Conservation (phyloP, 1,140 invertebrate genomes). For the Globodera ellingtonae region DNA sequence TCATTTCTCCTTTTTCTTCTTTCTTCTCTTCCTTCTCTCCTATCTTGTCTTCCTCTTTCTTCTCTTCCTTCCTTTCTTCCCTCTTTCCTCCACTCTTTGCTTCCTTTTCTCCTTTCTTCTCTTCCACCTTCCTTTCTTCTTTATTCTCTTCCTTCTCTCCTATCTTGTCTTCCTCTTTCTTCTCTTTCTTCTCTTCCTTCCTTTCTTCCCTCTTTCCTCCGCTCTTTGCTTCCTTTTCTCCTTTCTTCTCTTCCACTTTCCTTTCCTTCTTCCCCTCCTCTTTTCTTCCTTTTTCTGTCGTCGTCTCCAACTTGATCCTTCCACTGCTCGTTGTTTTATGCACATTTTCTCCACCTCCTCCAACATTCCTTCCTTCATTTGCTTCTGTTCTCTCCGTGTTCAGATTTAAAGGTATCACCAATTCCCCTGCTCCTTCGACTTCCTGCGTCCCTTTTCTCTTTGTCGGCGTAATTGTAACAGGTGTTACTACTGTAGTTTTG, state of each 20-base stretch:
- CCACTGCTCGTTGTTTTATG: background rate
- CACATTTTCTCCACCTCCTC: background rate
- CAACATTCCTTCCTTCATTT: background rate
- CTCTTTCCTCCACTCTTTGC: background rate
- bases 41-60: background rate
- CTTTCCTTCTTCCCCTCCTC: background rate
- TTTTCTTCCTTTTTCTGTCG: conserved; percentile 10
- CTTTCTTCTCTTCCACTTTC: background rate
- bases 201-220: background rate
- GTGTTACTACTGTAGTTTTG: background rate
- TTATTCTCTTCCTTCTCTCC: background rate
- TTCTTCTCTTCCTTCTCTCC: background rate
- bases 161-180: background rate
- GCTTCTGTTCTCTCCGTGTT: background rate
- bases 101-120: background rate
- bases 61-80: background rate
- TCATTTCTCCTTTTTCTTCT: background rate
- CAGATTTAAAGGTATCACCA: background rate
- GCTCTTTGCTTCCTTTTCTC: background rate
- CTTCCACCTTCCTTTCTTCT: conserved; percentile 6
- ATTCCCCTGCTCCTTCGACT: background rate
- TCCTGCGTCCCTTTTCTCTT: background rate
- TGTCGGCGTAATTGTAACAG: background rate
- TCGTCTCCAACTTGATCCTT: background rate
- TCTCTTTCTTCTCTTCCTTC: background rate